Base-by-base conservation (phyloP, 2,113 vertebrate species). In the Ophthalmolycus amberensis region DNA sequence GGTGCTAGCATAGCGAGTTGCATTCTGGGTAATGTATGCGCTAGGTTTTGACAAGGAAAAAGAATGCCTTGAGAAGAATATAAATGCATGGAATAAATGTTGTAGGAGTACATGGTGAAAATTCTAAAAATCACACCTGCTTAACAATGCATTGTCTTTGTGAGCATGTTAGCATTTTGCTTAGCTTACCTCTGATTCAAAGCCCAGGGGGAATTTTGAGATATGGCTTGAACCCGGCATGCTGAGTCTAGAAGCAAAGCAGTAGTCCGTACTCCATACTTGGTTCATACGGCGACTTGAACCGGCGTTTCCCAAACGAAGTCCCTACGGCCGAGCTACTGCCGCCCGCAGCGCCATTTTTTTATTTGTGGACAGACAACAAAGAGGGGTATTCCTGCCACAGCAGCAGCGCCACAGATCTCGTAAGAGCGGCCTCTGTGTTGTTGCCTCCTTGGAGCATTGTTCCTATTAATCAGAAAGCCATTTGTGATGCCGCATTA, bases 391-490 rank as follows among this genome's bases (percentile, higher is more conserved):
- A 66, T 15, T 70, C 68, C 32, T 37, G 44, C 69, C 68, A 65
- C 58, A 86, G 73, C 76, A 46, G n/a, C 63, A 2, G 62, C 10
- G n/a, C 65, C 73, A 82, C 78, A 77, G 58, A 82, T 87, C 82
- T 80, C 72, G 25, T 48, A 82, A 78, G 84, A 86, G 63, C 34
- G 58, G 82, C 71, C 67, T 84, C 85, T 72, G 73, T 71, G 78
- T 85, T 71, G 67, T 70, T 79, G 84, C 84, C 78, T 83, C 62
- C 73, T 83, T 52, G 48, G 77, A 82, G 77, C 84, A 64, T 92
- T 92, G 86, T 90, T 92, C 78, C 72, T 85, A 91, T 93, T 94
- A 79, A 93, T 94, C 93, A 93, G 87, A 90, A 94, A 92, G 73
- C 85, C 88, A 92, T 95, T 94, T 90, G 89, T 91, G 81, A 89